phyloP scores from a whole-genome alignment of 2,888 invertebrate genomes.

The Pyrrhia umbra region DNA sequence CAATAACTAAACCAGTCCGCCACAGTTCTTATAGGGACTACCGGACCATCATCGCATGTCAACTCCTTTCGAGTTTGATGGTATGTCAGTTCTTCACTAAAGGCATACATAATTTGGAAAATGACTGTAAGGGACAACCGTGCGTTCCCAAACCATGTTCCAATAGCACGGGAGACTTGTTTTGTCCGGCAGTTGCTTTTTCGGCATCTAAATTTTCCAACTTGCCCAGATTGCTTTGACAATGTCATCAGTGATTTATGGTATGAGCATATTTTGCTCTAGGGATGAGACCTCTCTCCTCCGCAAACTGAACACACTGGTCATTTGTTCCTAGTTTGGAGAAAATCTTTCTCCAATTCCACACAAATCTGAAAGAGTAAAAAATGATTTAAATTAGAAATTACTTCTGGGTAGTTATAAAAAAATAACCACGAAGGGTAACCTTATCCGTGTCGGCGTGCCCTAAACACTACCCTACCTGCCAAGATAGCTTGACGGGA shows the following conservation, averaged over 20 bases:
- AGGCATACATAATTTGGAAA: background rate
- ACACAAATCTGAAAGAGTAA: conserved; percentile 6
- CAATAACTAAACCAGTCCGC: conserved; percentile 4
- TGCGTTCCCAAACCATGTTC: too few relatives aligned
- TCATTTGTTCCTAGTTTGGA: background rate
- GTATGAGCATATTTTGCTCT: background rate
- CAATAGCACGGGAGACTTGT: too few relatives aligned
- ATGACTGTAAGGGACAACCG: too few relatives aligned
- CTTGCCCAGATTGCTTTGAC: background rate
- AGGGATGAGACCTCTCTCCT: conserved; percentile 11
- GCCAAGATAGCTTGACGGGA: too few relatives aligned
- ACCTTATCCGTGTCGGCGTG: too few relatives aligned
- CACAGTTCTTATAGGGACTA: background rate
- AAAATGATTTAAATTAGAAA: too few relatives aligned
- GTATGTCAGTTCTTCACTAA: background rate
- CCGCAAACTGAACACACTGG: background rate
- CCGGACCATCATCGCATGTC: background rate
- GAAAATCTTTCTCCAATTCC: conserved; percentile 18
- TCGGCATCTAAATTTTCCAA: conserved; percentile 2
- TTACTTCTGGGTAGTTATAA: too few relatives aligned
- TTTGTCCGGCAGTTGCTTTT: background rate
- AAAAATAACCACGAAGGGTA: too few relatives aligned
- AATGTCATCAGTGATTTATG: background rate
- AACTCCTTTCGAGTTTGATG: background rate
- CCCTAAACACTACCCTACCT: too few relatives aligned